These are phyloP conservation scores for Zaprionus vittiger DNA, from an alignment of 1,140 invertebrate species.

Conservation along the genomic window DNA sequence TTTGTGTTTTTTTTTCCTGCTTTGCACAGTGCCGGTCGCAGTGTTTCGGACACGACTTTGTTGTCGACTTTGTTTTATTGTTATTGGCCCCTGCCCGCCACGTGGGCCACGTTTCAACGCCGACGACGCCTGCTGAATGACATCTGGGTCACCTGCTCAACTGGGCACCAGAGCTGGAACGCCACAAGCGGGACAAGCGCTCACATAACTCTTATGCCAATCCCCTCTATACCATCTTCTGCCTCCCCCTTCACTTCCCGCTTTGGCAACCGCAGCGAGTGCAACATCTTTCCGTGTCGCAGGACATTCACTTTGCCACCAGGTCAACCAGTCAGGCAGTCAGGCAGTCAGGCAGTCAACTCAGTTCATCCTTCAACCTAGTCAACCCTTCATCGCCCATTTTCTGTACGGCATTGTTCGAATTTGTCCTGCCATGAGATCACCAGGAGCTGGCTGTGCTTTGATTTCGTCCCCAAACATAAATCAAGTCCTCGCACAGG, in stretches of 20 bases:
- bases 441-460: background rate
- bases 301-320: slow-evolving; percentile 11
- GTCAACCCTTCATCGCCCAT: background rate
- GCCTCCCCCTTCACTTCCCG: background rate
- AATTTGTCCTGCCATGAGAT: slow-evolving; percentile 20
- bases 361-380: background rate
- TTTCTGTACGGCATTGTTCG: slow-evolving; percentile 19
- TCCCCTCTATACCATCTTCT: background rate
- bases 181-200: slow-evolving; percentile 3
- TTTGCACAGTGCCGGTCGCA: slow-evolving; percentile 25
- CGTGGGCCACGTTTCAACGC: slow-evolving; percentile 69
- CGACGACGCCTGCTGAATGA: slow-evolving; percentile 60
- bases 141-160: slow-evolving; percentile 77
- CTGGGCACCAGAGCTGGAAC: slow-evolving; percentile 12
- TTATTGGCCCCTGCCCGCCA: slow-evolving; percentile 66
- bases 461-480: slow-evolving; percentile 1
- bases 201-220: slow-evolving; percentile 60
- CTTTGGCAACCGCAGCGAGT: background rate
- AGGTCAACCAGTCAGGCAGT: slow-evolving; percentile 13
- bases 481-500: background rate
- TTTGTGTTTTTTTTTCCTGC: slow-evolving; percentile 20
- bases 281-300: slow-evolving; percentile 10
- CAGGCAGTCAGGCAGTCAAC: background rate
- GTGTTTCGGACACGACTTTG: slow-evolving; percentile 43
- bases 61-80: slow-evolving; percentile 67